Evolutionary conservation across 1,140 invertebrate genomes (phyloP), one percentile per base, ranked within the genome.

Genomic region (Elysia chlorotica): DNA sequence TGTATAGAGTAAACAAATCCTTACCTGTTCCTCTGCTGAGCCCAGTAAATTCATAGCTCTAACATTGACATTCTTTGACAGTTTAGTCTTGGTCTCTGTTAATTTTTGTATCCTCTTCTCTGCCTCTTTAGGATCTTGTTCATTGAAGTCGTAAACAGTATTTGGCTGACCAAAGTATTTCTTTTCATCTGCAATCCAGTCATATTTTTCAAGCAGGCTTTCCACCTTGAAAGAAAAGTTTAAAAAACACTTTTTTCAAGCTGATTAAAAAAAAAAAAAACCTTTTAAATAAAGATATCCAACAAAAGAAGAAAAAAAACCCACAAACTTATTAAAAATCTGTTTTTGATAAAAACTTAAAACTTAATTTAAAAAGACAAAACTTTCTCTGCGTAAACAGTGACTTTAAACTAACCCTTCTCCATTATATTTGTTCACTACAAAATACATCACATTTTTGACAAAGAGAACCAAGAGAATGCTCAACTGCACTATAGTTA

Each of bases 21-120:
- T 80, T 82, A 92, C 92, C 89, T 93, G 91, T 85, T 96, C 94
- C 87, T 96, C 94, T 84, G 96, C 93, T 81, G 93, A 92, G 37
- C 92, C 93, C 56, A 96, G 89, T 82, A 96, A 90, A 85, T 92
- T 93, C 89, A 96, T 95, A 4, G 95, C 95, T 79, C 94, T 90
- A 70, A 93, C 91, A 86, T 97, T 97, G 4, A 97, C 92, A 76
- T 90, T 92, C 75, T 93, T 90, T 33, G 92, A 91, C 77, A 97
- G 89, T 85, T 92, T 92, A 63, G 93, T 92, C 71, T 92, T 92
- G 2, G 89, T 88, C 74, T 92, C 91, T 57, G 81, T 78, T 19
- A 95, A 84, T 79, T 92, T 93, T 88, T 82, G 88, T 82, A 86
- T 91, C 89, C 76, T 90, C 79, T 83, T 89, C 76, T 82, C 88